Base-by-base conservation (phyloP, 1,140 invertebrate genomes). In the Lethrus apterus region DNA sequence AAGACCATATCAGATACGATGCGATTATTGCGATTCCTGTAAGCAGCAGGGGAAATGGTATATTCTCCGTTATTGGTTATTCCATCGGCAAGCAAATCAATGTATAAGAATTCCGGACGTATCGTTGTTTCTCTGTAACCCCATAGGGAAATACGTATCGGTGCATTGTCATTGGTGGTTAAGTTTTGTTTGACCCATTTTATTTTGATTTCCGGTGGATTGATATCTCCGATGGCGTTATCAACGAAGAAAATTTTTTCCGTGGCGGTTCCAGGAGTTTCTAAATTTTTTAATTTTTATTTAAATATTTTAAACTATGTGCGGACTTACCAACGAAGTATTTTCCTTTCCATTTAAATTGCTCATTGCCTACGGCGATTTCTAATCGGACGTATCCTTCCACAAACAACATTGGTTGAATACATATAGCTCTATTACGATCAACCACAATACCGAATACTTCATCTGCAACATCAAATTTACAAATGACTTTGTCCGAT, bases 351-450 rank as follows among this genome's bases (percentile, higher is more conserved):
- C 91, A 96, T 55, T 92, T 84, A 63, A 81, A 90, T 14, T 76
- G 78, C 56, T 84, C 86, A 26, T 81, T 86, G 43, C 87, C 86
- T 32, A 93, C 80, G 2, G 88, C 83, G 14, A 95, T 80, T 55
- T 89, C 84, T 50, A 97, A 85, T 29, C 87, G 79, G 4, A 95
- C 81, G 58, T 93, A 95, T 3, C 92, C 92, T 59, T 94, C 87
- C 14, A 88, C 89, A 67, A 83, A 83, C n/a, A 94, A 75, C 44
- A 79, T 79, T 0, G 92, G 92, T 59, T 93, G 89, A 1, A 94
- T 77, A 56, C 92, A 95, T 46, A 90, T 82, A 0, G 89, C 91
- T 42, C 88, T 74, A 68, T 94, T 94, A 1, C 60, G 73, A 58
- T 86, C 81, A 2, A 89, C 75, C 17, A 86, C 79, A 9, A 74